These are phyloP conservation scores for Sibirionetta formosa DNA, from an alignment of 2,797 vertebrate genomes.

Conservation along the genomic window DNA sequence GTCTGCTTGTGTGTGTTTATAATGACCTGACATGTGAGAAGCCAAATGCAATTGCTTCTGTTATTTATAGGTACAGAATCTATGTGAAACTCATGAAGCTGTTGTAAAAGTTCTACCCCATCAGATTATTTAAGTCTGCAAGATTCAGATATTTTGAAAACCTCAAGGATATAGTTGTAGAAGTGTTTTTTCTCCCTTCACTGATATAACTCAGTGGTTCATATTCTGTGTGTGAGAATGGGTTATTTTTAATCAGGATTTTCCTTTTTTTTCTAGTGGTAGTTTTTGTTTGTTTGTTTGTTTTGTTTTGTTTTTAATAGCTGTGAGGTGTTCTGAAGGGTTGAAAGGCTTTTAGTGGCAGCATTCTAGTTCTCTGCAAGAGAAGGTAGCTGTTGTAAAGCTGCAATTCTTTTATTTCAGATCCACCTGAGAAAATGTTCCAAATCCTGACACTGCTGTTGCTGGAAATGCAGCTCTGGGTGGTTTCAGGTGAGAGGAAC, in stretches of 20 bases:
- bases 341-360: not conserved
- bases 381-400: not conserved
- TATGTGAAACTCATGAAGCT: not conserved
- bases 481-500: slow-evolving; percentile 48
- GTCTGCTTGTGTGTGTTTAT: not conserved
- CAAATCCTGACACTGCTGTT: slow-evolving; percentile 25
- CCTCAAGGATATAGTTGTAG: not conserved
- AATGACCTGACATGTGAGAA: not conserved
- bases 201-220: not conserved
- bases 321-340: not conserved
- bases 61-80: not conserved
- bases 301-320: not conserved
- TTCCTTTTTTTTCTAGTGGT: not conserved
- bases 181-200: not conserved
- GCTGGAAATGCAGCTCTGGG: slow-evolving; percentile 41
- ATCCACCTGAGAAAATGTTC: slow-evolving; percentile 62
- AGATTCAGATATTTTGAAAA: not conserved
- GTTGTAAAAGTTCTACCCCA: not conserved
- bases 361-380: not conserved
- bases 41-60: not conserved
- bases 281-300: not conserved
- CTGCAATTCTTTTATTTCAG: slow-evolving; percentile 60
- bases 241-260: not conserved
- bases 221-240: accelerated
- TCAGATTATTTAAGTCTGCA: not conserved